Percentiles rank a stretch among this genome's conserved stretches.
These are phyloP conservation scores for Iphiclides podalirius DNA, from an alignment of 2,888 invertebrate genomes.

Conservation along the genomic window DNA sequence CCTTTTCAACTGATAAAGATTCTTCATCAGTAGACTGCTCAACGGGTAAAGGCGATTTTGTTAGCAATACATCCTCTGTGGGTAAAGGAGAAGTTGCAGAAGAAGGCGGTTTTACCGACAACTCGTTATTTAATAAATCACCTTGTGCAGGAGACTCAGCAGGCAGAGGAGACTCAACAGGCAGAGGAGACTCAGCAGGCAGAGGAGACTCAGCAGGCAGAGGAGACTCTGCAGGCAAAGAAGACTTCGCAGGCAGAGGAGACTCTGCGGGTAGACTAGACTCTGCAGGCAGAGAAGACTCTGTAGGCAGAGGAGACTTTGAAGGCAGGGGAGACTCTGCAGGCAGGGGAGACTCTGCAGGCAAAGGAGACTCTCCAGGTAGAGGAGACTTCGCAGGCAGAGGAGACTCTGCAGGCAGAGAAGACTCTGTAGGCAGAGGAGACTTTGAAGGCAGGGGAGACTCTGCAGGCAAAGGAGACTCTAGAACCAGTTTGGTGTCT, in stretches of 20 bases:
- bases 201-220: conserved; percentile 31
- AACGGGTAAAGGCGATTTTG: conserved; percentile 8
- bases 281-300: conserved; percentile 3
- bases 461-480: conserved; percentile 3
- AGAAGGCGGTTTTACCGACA: conserved; percentile 1
- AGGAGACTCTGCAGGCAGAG: neutral
- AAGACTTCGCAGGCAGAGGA: no score
- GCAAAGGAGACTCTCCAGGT: neutral
- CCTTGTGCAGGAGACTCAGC: conserved; percentile 7
- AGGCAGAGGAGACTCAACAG: conserved; percentile 5
- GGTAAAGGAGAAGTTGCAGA: conserved; percentile 1
- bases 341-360: conserved; percentile 9
- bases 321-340: neutral
- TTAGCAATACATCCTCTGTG: neutral
- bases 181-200: conserved; percentile 3
- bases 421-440: neutral
- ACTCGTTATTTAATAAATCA: neutral
- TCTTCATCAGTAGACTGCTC: neutral
- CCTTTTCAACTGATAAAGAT: neutral
- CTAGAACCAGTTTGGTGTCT: conserved; percentile 10
- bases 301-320: neutral
- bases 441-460: conserved; percentile 3
- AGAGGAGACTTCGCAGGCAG: neutral
- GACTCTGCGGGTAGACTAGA: no score
- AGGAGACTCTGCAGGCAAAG: no score